Conservation (phyloP, 2,113 vertebrate genomes). For the Leucopsar rothschildi region DNA sequence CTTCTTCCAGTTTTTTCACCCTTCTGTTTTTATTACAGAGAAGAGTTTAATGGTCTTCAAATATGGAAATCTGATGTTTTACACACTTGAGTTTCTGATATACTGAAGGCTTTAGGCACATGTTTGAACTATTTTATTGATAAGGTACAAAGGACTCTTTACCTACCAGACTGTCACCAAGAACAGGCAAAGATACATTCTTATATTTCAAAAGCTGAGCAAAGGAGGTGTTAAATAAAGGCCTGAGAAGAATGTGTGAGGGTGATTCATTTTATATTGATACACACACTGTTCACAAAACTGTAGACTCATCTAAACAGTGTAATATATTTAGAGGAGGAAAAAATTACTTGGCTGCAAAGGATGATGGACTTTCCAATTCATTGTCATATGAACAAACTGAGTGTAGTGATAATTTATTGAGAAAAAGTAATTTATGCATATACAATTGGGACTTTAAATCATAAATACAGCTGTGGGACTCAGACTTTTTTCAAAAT, state of each 20-base stretch:
- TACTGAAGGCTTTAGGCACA: background rate
- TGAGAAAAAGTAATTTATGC: background rate
- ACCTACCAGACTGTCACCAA: background rate
- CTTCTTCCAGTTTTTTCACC: background rate
- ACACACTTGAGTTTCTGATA: background rate
- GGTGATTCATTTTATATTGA: background rate
- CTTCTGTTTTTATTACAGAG: background rate
- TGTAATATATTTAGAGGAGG: background rate
- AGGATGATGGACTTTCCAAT: background rate
- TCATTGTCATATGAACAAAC: background rate
- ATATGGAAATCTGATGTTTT: background rate
- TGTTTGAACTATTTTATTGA: background rate
- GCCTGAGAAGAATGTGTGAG: background rate
- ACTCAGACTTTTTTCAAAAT: background rate
- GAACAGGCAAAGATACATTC: background rate
- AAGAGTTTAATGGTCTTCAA: background rate
- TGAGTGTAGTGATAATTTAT: background rate
- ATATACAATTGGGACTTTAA: background rate
- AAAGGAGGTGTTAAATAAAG: slow-evolving; percentile 18
- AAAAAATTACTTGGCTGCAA: background rate
- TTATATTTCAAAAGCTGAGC: background rate
- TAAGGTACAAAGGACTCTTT: background rate
- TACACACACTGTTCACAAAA: background rate
- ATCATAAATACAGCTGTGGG: background rate
- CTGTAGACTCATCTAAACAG: background rate